phyloP scores from a whole-genome alignment of 2,797 vertebrate species.

The Liasis olivaceus region DNA sequence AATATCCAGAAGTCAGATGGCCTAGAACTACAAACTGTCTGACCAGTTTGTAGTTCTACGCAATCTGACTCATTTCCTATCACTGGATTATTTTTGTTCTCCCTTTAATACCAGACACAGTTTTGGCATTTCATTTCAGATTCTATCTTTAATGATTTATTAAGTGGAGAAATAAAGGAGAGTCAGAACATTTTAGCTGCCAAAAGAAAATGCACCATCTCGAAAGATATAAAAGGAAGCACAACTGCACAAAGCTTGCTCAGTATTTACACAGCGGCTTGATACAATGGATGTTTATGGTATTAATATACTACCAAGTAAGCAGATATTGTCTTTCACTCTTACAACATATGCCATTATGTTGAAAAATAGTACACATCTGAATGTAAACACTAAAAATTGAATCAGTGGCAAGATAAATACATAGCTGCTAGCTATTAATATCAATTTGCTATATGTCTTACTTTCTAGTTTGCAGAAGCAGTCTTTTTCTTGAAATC shows the following conservation, averaged over 20 bases:
- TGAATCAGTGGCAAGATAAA: background rate
- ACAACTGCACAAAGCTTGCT: background rate
- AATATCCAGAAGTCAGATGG: background rate
- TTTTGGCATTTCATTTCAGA: background rate
- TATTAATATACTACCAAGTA: background rate
- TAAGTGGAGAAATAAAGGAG: background rate
- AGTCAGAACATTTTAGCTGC: background rate
- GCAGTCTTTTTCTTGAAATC: background rate
- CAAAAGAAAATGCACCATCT: background rate
- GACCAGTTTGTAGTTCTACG: too few relatives aligned
- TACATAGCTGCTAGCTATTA: background rate
- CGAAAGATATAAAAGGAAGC: background rate
- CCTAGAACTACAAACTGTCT: too few relatives aligned
- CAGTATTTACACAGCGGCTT: background rate
- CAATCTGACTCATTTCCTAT: background rate
- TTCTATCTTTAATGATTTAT: background rate
- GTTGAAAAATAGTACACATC: background rate
- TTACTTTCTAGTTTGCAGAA: background rate
- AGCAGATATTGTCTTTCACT: background rate
- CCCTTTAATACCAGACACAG: background rate
- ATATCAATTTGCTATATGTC: background rate
- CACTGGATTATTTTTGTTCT: background rate
- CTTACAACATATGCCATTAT: background rate
- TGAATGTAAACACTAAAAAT: background rate
- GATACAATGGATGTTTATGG: background rate